Base-by-base conservation (phyloP, 2,888 invertebrate genomes). In the Eristalis tenax region DNA sequence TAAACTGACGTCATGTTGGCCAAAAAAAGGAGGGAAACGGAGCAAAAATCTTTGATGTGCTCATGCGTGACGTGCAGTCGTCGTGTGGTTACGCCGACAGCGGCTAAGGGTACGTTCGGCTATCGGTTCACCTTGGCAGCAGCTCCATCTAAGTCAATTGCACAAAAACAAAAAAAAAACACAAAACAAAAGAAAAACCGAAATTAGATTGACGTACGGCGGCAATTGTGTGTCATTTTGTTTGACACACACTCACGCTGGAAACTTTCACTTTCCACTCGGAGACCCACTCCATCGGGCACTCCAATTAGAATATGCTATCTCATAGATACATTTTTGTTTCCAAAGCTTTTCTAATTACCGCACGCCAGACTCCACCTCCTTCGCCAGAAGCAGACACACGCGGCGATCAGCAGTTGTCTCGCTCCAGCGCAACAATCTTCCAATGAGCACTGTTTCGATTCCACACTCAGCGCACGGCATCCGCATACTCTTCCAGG, bases 241-340 rank as follows among this genome's bases (percentile, higher is more conserved):
- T 11, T 43, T 26, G 23, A 68, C 66, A 57, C 81, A 2, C 70
- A 57, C 26, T 57, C 66, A 76, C 43, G 15, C 32, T 73, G 82
- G 73, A 80, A 87, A 83, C 87, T 87, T 87, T 87, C 87, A 87
- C 87, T 87, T 87, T 87, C 76, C 87, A 83, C 50, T 87, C 40
- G 64, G n/a, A 59, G 40, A 43, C 74, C 50, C 71, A 78, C 59
- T 83, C 65, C 64, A 68, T 40, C 23, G n/a, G 43, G 15, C 70
- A 68, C 64, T 50, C 82, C 82, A 82, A 70, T 71, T 66, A 71
- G 76, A 82, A 43, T 22, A n/a, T 59, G 8, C 11, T 69, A 40
- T 69, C 74, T 69, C 69, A 56, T 59, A 73, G 73, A 81, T 63
- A 74, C 83, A 75, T 73, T 76, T 56, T 38, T 61, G 22, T 26